Evolutionary conservation across 2,797 vertebrate genomes (phyloP), one percentile per base, ranked within the genome.

Genomic region (Apogon hyalosoma): DNA sequence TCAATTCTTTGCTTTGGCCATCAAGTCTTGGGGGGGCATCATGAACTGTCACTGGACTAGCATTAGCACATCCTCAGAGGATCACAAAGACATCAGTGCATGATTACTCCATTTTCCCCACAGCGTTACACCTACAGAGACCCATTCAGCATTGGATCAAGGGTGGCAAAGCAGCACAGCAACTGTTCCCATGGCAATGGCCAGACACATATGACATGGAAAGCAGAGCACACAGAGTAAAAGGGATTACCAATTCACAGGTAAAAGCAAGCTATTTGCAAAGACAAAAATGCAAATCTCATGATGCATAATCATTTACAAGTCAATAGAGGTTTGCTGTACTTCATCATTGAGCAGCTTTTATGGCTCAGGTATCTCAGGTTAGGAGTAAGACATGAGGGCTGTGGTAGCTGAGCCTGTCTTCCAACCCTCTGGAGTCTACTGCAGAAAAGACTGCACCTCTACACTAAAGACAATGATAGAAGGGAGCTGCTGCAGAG

Each of bases 121-220:
- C 60, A 69, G 71, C 0, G 7, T 50, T 63, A 53, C 73, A 70
- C 74, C 77, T 63, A 71, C 69, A 74, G 65, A 68, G 77, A 73
- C 16, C 56, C 74, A 77, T 82, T 87, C 74, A 76, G 46, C 56
- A 63, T 56, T 69, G 61, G 53, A 83, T 83, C 73, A 73, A 75
- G 60, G 82, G 63, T 58, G 52, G 73, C 33, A 63, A 70, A 15
- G 66, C 49, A 51, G 50, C 79, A 75, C 64, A 10, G 75, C 81
- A 75, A 86, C 85, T 5, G 87, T 90, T 88, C 45, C 89, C 88
- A 90, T 90, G 80, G 79, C 65, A 58, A 92, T 85, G 50, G 61
- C 54, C 70, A 53, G 52, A 82, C 36, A 75, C 39, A 53, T 33
- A 80, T 73, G 80, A 82, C 80, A 83, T 10, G 12, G 24, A 21